Conservation (phyloP, 2,888 invertebrate species). For the Drosophila ochracea region DNA sequence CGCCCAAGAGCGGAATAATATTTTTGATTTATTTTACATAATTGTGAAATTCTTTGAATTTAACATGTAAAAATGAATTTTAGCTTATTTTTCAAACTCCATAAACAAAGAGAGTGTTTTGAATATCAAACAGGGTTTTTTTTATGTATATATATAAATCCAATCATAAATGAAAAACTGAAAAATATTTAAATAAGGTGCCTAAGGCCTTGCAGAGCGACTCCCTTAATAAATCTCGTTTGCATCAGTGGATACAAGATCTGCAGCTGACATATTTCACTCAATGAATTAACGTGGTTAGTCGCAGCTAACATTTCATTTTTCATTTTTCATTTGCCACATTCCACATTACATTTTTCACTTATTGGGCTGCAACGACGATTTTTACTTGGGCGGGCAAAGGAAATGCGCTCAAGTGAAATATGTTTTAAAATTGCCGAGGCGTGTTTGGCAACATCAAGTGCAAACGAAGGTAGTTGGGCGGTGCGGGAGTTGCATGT, state of each 20-base stretch:
- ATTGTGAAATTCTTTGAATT: neutral
- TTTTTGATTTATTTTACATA: neutral
- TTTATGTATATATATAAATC: neutral
- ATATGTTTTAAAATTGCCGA: conserved; percentile 78
- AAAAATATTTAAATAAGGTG: neutral
- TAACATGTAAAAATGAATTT: neutral
- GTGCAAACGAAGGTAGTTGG: conserved; percentile 23
- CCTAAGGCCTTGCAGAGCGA: too few relatives aligned
- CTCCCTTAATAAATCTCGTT: conserved; percentile 10
- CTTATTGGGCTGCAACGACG: conserved; percentile 16
- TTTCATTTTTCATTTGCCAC: conserved; percentile 26
- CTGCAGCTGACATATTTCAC: conserved; percentile 7
- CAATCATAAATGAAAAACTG: neutral
- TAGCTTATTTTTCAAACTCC: neutral
- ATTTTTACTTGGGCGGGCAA: conserved; percentile 47
- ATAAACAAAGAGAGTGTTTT: neutral
- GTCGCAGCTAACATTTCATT: conserved; percentile 32
- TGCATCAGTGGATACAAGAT: conserved; percentile 12
- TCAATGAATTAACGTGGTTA: conserved; percentile 53
- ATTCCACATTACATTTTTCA: neutral
- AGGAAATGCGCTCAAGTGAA: conserved; percentile 64
- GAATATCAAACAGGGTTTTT: neutral
- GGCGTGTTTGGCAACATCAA: conserved; percentile 70
- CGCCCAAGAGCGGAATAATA: neutral
- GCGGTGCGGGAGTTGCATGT: conserved; percentile 1